Conservation (phyloP, 2,797 vertebrate genomes). For the Sebastes trivittatus region DNA sequence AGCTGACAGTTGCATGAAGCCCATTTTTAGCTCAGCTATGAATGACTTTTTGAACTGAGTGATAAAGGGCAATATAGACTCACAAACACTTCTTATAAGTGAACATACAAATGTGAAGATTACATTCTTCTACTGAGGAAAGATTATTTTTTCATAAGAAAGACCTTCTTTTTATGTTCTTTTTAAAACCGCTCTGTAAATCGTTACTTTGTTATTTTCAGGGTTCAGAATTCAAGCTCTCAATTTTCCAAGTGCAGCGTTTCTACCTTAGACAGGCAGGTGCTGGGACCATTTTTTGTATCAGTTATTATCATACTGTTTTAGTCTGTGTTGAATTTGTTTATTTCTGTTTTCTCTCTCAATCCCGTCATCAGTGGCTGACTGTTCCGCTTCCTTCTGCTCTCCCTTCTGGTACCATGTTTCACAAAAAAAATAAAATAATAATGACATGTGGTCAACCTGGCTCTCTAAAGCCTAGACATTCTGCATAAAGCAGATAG, state of each 20-base stretch:
- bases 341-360: constrained; percentile 12
- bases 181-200: not conserved
- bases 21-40: constrained; percentile 12
- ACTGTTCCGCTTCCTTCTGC: not conserved
- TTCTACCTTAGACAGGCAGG: not conserved
- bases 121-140: not conserved
- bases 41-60: constrained; percentile 13
- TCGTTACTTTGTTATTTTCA: not conserved
- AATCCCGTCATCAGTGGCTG: not conserved
- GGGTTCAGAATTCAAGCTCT: not conserved
- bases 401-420: constrained; percentile 4
- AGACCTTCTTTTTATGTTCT: not conserved
- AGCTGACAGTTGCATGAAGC: constrained; percentile 33
- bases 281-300: not conserved
- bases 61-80: constrained; percentile 17
- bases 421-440: not conserved
- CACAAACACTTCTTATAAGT: not conserved
- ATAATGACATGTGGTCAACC: not conserved
- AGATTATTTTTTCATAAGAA: not conserved
- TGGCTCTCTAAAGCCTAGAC: not conserved
- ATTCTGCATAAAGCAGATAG: not conserved
- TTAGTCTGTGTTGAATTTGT: not conserved
- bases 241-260: not conserved
- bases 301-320: not conserved
- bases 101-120: not conserved